Evolutionary conservation across 2,888 invertebrate species (phyloP).

Genomic region (Tribolium freemani): DNA sequence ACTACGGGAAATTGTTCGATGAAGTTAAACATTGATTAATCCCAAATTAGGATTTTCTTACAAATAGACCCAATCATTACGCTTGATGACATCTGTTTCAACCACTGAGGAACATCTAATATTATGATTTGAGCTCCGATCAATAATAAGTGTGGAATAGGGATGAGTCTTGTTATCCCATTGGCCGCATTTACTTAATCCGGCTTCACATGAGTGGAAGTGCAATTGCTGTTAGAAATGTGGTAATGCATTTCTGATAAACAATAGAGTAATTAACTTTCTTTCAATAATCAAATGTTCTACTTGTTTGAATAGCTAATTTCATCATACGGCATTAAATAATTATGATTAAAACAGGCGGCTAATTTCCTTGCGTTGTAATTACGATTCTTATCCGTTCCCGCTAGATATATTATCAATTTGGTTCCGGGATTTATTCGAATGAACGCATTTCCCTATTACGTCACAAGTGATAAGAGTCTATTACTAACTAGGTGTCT

Average conservation of each 20-base stretch:
- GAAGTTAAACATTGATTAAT: too few relatives aligned
- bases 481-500: background rate
- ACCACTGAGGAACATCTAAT: too few relatives aligned
- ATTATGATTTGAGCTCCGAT: too few relatives aligned
- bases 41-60: background rate
- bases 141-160: too few relatives aligned
- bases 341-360: conserved; percentile 6
- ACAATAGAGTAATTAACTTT: conserved; percentile 5
- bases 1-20: too few relatives aligned
- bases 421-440: background rate
- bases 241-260: background rate
- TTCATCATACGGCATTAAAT: conserved; percentile 13
- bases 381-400: background rate
- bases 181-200: too few relatives aligned
- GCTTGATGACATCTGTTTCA: too few relatives aligned
- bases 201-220: background rate
- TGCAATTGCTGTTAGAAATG: background rate
- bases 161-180: too few relatives aligned
- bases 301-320: background rate
- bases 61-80: background rate
- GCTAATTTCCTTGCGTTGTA: conserved; percentile 3
- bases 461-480: conserved; percentile 6
- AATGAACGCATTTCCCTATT: background rate
- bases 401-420: conserved; percentile 8
- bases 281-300: conserved; percentile 1